Base-by-base conservation (phyloP, 1,140 invertebrate species). In the Drosophila suzukii region DNA sequence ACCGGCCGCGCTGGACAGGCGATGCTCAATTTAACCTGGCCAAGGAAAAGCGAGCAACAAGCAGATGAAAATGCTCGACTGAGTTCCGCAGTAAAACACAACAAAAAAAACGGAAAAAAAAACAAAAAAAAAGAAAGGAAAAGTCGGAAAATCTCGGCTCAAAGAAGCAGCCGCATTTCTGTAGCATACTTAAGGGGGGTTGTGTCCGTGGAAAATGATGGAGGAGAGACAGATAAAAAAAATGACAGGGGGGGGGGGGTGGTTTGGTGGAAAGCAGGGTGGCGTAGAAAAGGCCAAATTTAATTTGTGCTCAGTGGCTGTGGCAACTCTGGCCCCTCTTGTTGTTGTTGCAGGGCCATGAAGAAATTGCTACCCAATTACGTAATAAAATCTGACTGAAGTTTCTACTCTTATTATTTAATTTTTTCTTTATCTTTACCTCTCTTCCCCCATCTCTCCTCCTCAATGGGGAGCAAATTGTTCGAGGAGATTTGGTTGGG, bases 301-400 rank as follows among this genome's bases (percentile, higher is more conserved):
- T 88, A 88, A 88, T 88, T 88, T 88, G 84, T 81, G 72, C 62
- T 83, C 84, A 89, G 80, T 89, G 81, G 76, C 67, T 58, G 51
- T 57, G 74, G 72, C 73, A 71, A 71, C 67, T 71, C 56, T 58
- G 66, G 65, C 43, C 43, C 55, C 54, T 53, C 27, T 51, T 51
- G 46, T 27, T 47, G 20, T 10, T 66, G 66, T 66, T 72, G 81
- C 65, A 78, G 78, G 59, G 49, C 67, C 84, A 74, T 84, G 84
- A 86, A 89, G 77, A 89, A 89, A 89, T 89, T 89, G 84, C 84
- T 89, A 89, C 84, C 84, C 85, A 89, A 89, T 89, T 89, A 89
- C 85, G 84, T 89, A 89, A 89, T 89, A 84, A 89, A 89, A 89
- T 89, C 84, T 84, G 81, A 89, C 84, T 89, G 85, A 89, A 89